phyloP scores from a whole-genome alignment of 2,888 invertebrate genomes.

The Craniophora ligustri region DNA sequence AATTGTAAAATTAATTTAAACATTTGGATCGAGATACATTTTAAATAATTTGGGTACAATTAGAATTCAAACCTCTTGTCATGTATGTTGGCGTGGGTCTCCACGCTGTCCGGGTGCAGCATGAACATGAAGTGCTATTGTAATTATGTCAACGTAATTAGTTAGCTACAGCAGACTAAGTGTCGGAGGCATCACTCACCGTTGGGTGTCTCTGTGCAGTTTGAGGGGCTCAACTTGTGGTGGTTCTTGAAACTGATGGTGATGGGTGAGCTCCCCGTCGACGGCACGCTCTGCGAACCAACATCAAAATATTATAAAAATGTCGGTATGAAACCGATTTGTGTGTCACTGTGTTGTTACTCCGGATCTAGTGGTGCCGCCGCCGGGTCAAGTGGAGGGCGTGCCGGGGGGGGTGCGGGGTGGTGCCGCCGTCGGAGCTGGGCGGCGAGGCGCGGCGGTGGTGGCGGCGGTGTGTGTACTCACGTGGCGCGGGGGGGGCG shows the following conservation, averaged over 20 bases:
- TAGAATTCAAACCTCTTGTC: slow-evolving; percentile 10
- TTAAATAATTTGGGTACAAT: no score
- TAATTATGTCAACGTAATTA: not conserved
- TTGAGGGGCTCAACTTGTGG: slow-evolving; percentile 60
- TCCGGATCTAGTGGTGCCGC: no score
- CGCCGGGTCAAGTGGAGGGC: no score
- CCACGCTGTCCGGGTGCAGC: slow-evolving; percentile 21
- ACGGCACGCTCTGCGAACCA: slow-evolving; percentile 50
- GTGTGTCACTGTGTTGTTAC: not conserved
- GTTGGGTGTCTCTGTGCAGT: slow-evolving; percentile 56
- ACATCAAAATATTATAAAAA: not conserved
- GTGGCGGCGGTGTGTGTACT: no score
- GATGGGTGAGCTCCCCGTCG: slow-evolving; percentile 73
- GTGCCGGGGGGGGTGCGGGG: not conserved
- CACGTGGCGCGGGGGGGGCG: no score
- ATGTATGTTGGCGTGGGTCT: slow-evolving; percentile 5
- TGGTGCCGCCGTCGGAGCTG: not conserved
- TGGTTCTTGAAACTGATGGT: slow-evolving; percentile 77
- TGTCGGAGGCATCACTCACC: no score
- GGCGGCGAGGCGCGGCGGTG: no score
- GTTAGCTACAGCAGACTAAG: no score
- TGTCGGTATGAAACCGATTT: not conserved
- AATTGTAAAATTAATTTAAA: no score
- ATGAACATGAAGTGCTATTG: not conserved
- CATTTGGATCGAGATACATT: no score